Evolutionary conservation across 2,888 invertebrate species (phyloP).

Genomic region (Lithodes maja): DNA sequence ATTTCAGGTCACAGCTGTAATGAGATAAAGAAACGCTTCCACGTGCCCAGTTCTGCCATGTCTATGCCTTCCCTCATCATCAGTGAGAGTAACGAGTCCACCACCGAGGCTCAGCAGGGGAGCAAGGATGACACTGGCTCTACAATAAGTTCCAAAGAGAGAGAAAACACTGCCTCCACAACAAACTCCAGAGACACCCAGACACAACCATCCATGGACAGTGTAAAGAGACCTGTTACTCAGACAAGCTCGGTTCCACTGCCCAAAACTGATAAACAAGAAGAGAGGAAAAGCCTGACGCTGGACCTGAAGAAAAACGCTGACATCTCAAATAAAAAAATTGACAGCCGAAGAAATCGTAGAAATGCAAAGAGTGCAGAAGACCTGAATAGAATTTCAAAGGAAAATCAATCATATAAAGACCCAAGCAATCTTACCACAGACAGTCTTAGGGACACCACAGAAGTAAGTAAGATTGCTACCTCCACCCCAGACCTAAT

Average conservation of each 20-base stretch:
- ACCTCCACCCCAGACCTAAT: too few relatives aligned
- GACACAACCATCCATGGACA: too few relatives aligned
- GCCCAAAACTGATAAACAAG: not conserved
- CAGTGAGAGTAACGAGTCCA: slow-evolving; percentile 19
- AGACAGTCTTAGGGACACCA: too few relatives aligned
- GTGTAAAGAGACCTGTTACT: too few relatives aligned
- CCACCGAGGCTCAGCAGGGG: not conserved
- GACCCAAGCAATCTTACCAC: too few relatives aligned
- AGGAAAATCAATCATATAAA: not conserved
- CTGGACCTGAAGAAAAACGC: not conserved
- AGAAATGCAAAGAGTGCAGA: slow-evolving; percentile 29
- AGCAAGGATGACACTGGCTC: not conserved
- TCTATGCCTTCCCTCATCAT: slow-evolving; percentile 83
- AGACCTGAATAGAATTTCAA: not conserved
- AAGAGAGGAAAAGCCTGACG: not conserved
- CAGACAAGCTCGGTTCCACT: too few relatives aligned
- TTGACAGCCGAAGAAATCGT: slow-evolving; percentile 12
- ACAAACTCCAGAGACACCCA: too few relatives aligned
- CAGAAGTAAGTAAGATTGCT: too few relatives aligned
- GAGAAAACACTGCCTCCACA: not conserved
- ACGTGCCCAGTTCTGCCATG: slow-evolving; percentile 88
- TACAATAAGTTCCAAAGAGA: not conserved
- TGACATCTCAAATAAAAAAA: not conserved
- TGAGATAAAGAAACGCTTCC: slow-evolving; percentile 78
- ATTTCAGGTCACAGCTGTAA: slow-evolving; percentile 47